These are phyloP conservation scores for Philaethria dido DNA, from an alignment of 2,888 invertebrate genomes.

Conservation along the genomic window DNA sequence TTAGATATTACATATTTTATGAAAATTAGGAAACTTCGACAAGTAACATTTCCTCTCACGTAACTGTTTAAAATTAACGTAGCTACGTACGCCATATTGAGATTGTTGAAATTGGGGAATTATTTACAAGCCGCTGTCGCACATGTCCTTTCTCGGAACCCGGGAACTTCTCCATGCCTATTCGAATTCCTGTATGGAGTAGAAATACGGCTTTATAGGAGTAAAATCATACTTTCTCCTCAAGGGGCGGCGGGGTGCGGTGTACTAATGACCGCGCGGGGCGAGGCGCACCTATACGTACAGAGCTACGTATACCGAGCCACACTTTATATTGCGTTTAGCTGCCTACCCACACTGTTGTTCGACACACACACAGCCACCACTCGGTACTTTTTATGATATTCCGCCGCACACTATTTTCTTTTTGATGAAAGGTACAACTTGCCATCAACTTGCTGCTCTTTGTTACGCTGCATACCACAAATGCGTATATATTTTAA, in stretches of 20 bases:
- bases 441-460: constrained; percentile 39
- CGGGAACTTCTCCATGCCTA: constrained; percentile 76
- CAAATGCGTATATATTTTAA: constrained; percentile 29
- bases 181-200: constrained; percentile 84
- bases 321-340: constrained; percentile 83
- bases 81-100: constrained; percentile 64
- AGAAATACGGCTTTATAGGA: constrained; percentile 84
- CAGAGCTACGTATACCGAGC: constrained; percentile 60
- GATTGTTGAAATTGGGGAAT: constrained; percentile 79
- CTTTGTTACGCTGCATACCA: constrained; percentile 37
- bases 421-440: constrained; percentile 58
- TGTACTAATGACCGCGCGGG: constrained; percentile 84
- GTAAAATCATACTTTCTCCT: constrained; percentile 84
- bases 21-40: constrained; percentile 25
- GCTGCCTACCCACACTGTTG: constrained; percentile 78
- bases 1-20: neutral
- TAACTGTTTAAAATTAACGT: constrained; percentile 64
- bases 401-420: constrained; percentile 78
- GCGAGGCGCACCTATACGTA: constrained; percentile 75
- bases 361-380: constrained; percentile 59
- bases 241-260: constrained; percentile 69
- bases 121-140: constrained; percentile 73
- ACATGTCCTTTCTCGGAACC: constrained; percentile 78
- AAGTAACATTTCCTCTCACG: constrained; percentile 48
- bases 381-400: constrained; percentile 74